These are phyloP conservation scores for Ictidomys tridecemlineatus DNA, from an alignment of 2,113 vertebrate species.

Conservation along the genomic window DNA sequence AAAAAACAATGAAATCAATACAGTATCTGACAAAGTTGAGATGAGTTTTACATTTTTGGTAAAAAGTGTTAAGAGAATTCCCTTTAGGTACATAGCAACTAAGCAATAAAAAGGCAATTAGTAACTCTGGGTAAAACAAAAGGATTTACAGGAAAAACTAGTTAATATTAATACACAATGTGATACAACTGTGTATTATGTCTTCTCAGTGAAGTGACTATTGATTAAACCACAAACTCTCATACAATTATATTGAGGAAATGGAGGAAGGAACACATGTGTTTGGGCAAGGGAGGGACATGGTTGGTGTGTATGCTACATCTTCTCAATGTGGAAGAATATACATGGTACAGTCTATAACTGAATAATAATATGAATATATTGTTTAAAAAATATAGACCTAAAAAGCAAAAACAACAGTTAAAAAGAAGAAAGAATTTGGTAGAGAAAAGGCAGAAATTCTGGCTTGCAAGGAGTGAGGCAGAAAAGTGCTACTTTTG, in stretches of 20 bases:
- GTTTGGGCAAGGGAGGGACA: neutral
- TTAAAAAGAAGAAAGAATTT: neutral
- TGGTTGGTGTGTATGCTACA: neutral
- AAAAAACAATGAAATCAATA: neutral
- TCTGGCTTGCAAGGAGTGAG: neutral
- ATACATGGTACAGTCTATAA: neutral
- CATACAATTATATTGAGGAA: neutral
- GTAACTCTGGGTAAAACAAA: neutral
- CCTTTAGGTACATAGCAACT: neutral
- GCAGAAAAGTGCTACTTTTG: neutral
- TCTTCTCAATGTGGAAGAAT: neutral
- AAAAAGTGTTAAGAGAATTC: neutral
- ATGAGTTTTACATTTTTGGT: neutral
- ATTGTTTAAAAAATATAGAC: neutral
- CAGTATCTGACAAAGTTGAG: neutral
- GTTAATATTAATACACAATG: neutral
- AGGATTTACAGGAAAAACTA: neutral
- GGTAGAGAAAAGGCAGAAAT: neutral
- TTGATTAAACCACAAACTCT: neutral
- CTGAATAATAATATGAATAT: neutral
- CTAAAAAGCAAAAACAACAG: neutral
- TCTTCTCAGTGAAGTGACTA: neutral
- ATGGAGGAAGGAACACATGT: neutral
- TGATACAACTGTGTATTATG: neutral
- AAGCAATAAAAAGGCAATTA: neutral